Base-by-base conservation (phyloP, 2,113 vertebrate species). In the Scomber colias region DNA sequence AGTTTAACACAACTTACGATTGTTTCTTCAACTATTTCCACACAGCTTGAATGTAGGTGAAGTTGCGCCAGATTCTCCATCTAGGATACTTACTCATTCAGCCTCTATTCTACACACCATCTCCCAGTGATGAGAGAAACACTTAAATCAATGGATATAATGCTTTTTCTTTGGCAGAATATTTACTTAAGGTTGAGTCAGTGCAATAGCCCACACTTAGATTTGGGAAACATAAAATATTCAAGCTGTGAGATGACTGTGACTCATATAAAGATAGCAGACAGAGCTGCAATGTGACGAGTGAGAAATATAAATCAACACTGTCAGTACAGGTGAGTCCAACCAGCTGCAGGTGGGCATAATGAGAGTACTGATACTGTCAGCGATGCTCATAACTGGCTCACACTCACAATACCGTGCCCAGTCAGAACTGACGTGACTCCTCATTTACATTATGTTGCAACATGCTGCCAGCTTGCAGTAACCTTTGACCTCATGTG, bases 371-470 rank as follows among this genome's bases (percentile, higher is more conserved):
- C 73, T 61, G 68, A 69, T 55, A 48, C 54, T 44, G 75, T 75
- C 60, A 81, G 59, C 71, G 75, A 65, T 63, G 51, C 61, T 69
- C 40, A 40, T 0, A 27, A 70, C 66, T 75, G 83, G 77, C 66
- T 79, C 81, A 44, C 46, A 61, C 12, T 66, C 45, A 66, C 21
- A 51, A 79, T 80, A 27, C 24, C n/a, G 45, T 19, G 45, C 45
- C 7, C 16, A 27, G 54, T 49, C 70, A 40, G 12, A 77, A 30
- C 54, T 56, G 55, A 71, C 9, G 4, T 60, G 70, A 81, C 77
- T 83, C 66, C 57, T 62, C 71, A 21, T 81, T 75, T 75, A 77
- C 84, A 77, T 71, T 74, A 56, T 72, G 72, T 78, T 5, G 64
- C 54, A 84, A 83, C 79, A 57, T 48, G 53, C 63, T 49, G 85